phyloP scores from a whole-genome alignment of 2,888 invertebrate genomes.

The Chaetogeoica ovagalla region DNA sequence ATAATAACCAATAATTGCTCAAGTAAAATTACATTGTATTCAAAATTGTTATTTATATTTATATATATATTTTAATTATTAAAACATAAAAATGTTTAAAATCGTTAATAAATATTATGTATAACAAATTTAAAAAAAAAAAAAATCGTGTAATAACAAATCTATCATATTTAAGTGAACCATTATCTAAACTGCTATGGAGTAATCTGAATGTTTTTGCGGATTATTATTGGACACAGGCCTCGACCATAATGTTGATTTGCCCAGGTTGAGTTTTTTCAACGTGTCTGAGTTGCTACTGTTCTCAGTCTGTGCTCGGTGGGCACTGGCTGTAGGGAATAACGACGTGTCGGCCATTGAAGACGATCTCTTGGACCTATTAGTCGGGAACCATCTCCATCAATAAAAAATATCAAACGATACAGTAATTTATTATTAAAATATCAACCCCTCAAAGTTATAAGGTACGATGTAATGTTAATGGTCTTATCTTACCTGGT shows the following conservation, averaged over 20 bases:
- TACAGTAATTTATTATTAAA: background rate
- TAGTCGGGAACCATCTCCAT: slow-evolving; percentile 64
- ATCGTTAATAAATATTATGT: slow-evolving; percentile 40
- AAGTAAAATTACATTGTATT: slow-evolving; percentile 23
- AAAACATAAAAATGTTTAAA: slow-evolving; percentile 47
- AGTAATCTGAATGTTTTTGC: slow-evolving; percentile 72
- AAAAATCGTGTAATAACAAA: slow-evolving; percentile 31
- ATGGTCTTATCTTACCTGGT: slow-evolving; percentile 55
- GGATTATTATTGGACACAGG: slow-evolving; percentile 57
- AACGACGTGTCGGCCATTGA: slow-evolving; percentile 59
- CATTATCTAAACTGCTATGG: slow-evolving; percentile 69
- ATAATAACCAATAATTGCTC: background rate
- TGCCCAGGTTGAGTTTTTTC: slow-evolving; percentile 72
- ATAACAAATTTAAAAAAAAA: slow-evolving; percentile 40
- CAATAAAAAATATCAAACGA: background rate
- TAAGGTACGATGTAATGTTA: background rate
- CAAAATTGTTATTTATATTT: slow-evolving; percentile 29
- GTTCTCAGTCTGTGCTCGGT: slow-evolving; percentile 74
- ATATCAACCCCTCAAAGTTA: too few species aligned
- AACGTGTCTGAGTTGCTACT: slow-evolving; percentile 63
- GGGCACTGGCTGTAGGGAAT: slow-evolving; percentile 62
- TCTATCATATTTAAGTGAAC: slow-evolving; percentile 34
- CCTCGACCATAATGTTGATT: slow-evolving; percentile 73
- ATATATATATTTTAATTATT: slow-evolving; percentile 39
- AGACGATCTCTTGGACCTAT: slow-evolving; percentile 51